Evolutionary conservation across 2,888 invertebrate species (phyloP), one percentile per base, ranked within the genome.

Genomic region (Automeris io): DNA sequence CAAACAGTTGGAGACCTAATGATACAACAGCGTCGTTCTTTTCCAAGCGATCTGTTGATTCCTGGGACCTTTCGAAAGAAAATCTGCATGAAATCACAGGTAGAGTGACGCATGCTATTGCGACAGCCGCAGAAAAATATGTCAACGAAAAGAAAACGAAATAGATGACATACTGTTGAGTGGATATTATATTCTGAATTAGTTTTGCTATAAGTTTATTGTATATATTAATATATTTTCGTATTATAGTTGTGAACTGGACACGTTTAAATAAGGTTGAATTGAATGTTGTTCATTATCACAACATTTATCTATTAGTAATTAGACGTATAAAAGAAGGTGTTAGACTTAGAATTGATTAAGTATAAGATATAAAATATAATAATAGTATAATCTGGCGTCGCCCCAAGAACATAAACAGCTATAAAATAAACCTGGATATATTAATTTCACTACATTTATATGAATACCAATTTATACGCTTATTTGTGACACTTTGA

Each of bases 1-100:
- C 89, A 12, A 89, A 90, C 52, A 87, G 90, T 51, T 87, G 71
- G 69, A 70, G 75, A 46, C 85, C 85, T 2, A 80, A 85, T 33
- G 70, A 59, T 13, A 68, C 65, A 7, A 85, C 83, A 1, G 68
- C 78, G 2, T 42, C 67, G 1, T 85, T 82, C 61, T 85, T 85
- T 48, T 70, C 82, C 1, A 85, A 85, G 47, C 60, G 85, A 29
- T 82, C 85, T 1, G 60, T 82, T 1, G 77, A 75, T 35, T 62
- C 71, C n/a, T 88, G 77, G 52, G 73, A 87, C 65, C 70, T 87
- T 39, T 77, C 87, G 16, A 74, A 80, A 40, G 87, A 88, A 40
- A 81, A 85, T 41, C 64, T 87, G 22, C 83, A 88, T 41, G 80
- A 87, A 49, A 63, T 88, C 18, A 85, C 87, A 2, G 76, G 78